Evolutionary conservation across 2,888 invertebrate species (phyloP), one percentile per base, ranked within the genome.

Genomic region (Syrphus vitripennis): DNA sequence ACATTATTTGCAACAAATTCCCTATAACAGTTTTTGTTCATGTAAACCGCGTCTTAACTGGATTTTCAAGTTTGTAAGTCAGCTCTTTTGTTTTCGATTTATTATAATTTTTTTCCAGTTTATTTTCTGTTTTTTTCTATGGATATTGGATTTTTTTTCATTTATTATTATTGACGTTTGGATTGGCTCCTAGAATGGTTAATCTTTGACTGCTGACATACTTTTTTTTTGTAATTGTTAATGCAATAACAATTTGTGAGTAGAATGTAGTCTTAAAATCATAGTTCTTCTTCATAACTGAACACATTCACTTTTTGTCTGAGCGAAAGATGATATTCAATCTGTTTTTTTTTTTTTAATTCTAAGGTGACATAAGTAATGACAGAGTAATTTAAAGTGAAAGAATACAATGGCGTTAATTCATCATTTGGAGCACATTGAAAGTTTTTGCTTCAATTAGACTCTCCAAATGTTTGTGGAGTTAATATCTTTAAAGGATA

Each of bases 31-130:
- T 37, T 63, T 57, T 72, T 50, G 59, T 2, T 14, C 31, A 34
- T 67, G 65, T 29, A 21, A 21, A 31, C 14, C 2, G 12, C 10
- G 57, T 59, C 19, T 50, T 50, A 34, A 67, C 50, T 67, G 48
- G 67, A 67, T 50, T 67, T 67, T 50, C 65, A 5, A 67, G 83
- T 84, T 84, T 45, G 57, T 14, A 31, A 14, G 4, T 40, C 80
- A 84, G 65, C 83, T 84, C 83, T 84, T 84, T 84, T 71, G 80
- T 80, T 59, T 70, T 48, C 10, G 34, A 21, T 65, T 21, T 21
- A 12, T 6, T n/a, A 21, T n/a, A 9, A 9, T 50, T 16, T 63
- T 10, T 48, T 67, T 9, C 31, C n/a, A 21, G 3, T 24, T 34
- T 24, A 34, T 31, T 34, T 10, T 67, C 0, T 10, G 48, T 45